Evolutionary conservation across 2,113 vertebrate species (phyloP).

Genomic region (Gavia stellata): DNA sequence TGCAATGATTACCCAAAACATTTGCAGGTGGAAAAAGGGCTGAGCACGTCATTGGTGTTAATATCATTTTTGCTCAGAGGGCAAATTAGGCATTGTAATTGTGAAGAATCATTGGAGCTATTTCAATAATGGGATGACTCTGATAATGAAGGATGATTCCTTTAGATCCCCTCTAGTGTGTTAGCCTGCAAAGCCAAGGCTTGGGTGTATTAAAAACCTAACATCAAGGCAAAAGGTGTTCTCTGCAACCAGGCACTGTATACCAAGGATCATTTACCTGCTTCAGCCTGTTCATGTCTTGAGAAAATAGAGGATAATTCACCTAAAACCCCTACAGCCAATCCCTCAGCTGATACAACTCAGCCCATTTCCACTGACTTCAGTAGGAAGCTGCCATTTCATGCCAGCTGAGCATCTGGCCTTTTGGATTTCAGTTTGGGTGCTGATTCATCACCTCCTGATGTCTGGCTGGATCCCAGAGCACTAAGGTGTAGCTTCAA

Average conservation of each 20-base stretch:
- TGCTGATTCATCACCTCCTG: background rate
- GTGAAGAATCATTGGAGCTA: conserved; percentile 12
- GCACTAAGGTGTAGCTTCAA: background rate
- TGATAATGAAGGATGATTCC: conserved; percentile 49
- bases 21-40: conserved; percentile 60
- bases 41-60: conserved; percentile 48
- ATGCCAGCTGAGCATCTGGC: background rate
- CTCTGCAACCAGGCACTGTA: background rate
- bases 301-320: background rate
- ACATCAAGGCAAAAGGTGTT: background rate
- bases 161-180: background rate
- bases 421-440: background rate
- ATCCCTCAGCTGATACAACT: background rate
- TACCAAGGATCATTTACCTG: background rate
- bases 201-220: background rate
- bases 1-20: conserved; percentile 58
- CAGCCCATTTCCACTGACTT: background rate
- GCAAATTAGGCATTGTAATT: conserved; percentile 59
- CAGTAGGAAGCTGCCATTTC: background rate
- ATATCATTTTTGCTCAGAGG: conserved; percentile 52
- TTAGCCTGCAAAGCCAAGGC: background rate
- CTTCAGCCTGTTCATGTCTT: background rate
- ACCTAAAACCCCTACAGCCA: background rate
- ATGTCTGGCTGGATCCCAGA: background rate
- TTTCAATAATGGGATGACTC: conserved; percentile 39